These are phyloP conservation scores for Urocitellus parryii DNA, from an alignment of 2,113 vertebrate genomes.

Conservation along the genomic window DNA sequence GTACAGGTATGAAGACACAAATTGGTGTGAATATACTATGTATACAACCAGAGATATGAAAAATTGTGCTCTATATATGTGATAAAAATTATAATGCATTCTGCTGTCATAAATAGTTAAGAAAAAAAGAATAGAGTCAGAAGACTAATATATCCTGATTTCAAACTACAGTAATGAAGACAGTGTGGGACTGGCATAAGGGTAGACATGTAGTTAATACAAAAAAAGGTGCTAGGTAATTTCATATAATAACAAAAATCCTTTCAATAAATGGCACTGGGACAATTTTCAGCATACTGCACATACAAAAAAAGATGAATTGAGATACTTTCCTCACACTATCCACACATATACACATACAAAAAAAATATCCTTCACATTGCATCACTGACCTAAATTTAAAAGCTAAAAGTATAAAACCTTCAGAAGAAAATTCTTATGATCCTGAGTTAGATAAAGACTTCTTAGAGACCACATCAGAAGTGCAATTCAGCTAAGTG, in stretches of 20 bases:
- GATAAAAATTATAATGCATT: no score
- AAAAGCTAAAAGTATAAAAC: constrained; percentile 28
- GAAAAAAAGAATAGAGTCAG: not conserved
- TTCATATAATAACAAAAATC: constrained; percentile 46
- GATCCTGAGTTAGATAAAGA: not conserved
- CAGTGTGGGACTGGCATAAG: not conserved
- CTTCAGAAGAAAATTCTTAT: constrained; percentile 36
- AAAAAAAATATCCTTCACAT: not conserved
- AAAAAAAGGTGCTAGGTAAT: not conserved
- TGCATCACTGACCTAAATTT: constrained; percentile 10
- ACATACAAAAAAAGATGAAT: constrained; percentile 28
- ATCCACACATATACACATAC: not conserved
- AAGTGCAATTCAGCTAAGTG: not conserved
- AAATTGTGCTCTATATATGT: no score
- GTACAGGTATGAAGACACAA: no score
- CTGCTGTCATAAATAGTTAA: no score
- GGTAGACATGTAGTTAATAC: not conserved
- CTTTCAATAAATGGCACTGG: constrained; percentile 14
- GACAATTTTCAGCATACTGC: not conserved
- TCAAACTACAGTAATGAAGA: not conserved
- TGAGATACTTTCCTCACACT: constrained; percentile 22
- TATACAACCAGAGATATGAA: no score
- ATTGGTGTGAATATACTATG: no score
- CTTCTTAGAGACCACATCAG: constrained; percentile 28
- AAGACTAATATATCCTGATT: not conserved